A percentile compares a stretch with the other conserved stretches of the same genome.
Evolutionary conservation across 2,113 vertebrate species (phyloP).

Genomic region (Zosterops lateralis): DNA sequence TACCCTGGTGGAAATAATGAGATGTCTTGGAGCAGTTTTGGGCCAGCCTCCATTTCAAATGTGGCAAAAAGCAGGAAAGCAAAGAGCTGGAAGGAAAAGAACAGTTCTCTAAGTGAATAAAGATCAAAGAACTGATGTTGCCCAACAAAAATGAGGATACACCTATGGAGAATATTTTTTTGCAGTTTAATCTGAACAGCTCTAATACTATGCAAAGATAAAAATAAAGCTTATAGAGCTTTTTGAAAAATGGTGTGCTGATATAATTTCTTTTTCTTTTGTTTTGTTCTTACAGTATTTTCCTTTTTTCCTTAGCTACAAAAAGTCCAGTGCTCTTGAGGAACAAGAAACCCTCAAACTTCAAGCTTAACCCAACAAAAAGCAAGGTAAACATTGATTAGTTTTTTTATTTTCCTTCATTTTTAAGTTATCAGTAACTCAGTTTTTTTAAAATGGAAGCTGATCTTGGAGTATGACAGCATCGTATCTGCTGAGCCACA

Average conservation of each 20-base stretch:
- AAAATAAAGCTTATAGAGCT: not conserved
- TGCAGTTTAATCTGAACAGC: not conserved
- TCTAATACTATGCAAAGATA: not conserved
- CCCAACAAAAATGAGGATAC: not conserved
- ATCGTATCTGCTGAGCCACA: not conserved
- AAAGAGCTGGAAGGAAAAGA: not conserved
- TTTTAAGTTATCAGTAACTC: not conserved
- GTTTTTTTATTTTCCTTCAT: not conserved
- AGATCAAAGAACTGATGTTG: not conserved
- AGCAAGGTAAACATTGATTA: not conserved
- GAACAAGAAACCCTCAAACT: not conserved
- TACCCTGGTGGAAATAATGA: not conserved
- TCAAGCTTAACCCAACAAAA: not conserved
- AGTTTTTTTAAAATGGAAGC: not conserved
- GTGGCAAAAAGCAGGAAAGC: not conserved
- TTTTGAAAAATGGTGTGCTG: not conserved
- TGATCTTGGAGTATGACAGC: not conserved
- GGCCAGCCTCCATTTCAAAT: not conserved
- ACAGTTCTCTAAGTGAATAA: no score
- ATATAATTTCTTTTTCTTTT: not conserved
- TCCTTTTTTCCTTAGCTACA: not conserved
- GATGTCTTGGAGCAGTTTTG: not conserved
- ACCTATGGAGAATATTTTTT: not conserved
- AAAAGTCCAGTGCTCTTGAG: no score
- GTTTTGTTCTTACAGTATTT: not conserved